A percentile compares a stretch with the other conserved stretches of the same genome.
Conservation (phyloP, 2,888 invertebrate species). For the Amphimallon solstitiale region DNA sequence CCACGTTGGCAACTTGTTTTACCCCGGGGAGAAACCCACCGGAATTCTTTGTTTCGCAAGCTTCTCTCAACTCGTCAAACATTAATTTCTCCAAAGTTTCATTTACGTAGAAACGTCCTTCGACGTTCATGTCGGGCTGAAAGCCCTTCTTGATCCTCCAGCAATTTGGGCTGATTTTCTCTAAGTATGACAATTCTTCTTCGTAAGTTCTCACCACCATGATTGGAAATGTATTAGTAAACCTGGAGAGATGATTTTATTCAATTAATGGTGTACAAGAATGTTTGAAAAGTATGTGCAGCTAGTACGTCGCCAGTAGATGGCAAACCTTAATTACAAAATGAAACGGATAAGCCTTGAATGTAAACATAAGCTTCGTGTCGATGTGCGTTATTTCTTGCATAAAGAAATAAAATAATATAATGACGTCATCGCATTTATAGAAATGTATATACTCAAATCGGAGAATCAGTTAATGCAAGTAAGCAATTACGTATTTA, state of each 20-base stretch:
- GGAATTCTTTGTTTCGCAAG: slow-evolving; percentile 87
- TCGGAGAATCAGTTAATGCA: too few relatives aligned
- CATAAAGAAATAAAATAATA: too few relatives aligned
- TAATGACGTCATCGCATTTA: too few relatives aligned
- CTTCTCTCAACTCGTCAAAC: slow-evolving; percentile 94
- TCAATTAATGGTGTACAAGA: too few relatives aligned
- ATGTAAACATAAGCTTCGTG: too few relatives aligned
- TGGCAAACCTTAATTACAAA: too few relatives aligned
- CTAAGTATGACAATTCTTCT: slow-evolving; percentile 92
- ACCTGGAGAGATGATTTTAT: not conserved
- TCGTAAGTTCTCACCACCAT: slow-evolving; percentile 93
- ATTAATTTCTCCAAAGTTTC: slow-evolving; percentile 89
- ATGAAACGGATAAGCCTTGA: too few relatives aligned
- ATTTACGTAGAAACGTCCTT: slow-evolving; percentile 98
- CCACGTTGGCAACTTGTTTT: slow-evolving; percentile 99
- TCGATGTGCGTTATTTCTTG: too few relatives aligned
- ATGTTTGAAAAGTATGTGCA: too few relatives aligned
- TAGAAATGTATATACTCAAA: too few relatives aligned
- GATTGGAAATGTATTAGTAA: not conserved
- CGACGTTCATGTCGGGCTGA: slow-evolving; percentile 99
- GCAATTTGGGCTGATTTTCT: slow-evolving; percentile 83
- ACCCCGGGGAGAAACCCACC: slow-evolving; percentile 99
- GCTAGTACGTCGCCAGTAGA: too few relatives aligned
- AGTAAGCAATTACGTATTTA: too few relatives aligned
- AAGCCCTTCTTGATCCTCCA: slow-evolving; percentile 99